Percentiles rank a stretch among this genome's conserved stretches.
These are phyloP conservation scores for Apus apus DNA, from an alignment of 2,113 vertebrate species.

Conservation along the genomic window DNA sequence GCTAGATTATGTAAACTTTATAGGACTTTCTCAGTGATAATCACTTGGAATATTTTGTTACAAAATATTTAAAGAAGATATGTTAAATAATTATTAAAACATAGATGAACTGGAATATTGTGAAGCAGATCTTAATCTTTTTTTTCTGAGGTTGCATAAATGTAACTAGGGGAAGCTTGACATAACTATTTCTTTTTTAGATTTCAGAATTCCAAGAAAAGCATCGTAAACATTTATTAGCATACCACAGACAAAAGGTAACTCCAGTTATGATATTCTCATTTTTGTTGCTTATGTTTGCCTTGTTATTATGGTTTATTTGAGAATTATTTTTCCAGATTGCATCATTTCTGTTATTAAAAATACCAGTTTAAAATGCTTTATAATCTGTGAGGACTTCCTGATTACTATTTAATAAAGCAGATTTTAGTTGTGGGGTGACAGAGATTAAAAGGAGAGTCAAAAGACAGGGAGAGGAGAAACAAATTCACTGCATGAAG, in stretches of 20 bases:
- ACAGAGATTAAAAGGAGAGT: not conserved
- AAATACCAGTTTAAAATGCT: not conserved
- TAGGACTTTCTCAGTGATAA: not conserved
- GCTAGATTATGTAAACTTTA: not conserved
- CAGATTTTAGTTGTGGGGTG: not conserved
- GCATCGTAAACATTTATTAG: constrained; percentile 82
- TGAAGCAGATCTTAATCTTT: not conserved
- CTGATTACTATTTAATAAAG: not conserved
- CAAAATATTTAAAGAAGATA: not conserved
- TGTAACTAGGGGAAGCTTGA: not conserved
- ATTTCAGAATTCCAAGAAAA: constrained; percentile 88
- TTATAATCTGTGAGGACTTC: not conserved
- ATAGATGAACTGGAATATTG: not conserved
- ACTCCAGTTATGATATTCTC: not conserved
- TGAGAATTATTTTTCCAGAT: not conserved
- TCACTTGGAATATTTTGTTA: not conserved
- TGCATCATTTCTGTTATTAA: not conserved
- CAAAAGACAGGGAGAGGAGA: not conserved
- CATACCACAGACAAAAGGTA: constrained; percentile 84
- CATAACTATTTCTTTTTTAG: constrained; percentile 67
- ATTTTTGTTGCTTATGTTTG: not conserved
- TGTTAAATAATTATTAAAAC: not conserved
- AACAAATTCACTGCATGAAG: not conserved
- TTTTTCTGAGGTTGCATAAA: not conserved
- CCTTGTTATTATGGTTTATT: not conserved